Evolutionary conservation across 2,797 vertebrate species (phyloP).

Genomic region (Coregonus suidteri): DNA sequence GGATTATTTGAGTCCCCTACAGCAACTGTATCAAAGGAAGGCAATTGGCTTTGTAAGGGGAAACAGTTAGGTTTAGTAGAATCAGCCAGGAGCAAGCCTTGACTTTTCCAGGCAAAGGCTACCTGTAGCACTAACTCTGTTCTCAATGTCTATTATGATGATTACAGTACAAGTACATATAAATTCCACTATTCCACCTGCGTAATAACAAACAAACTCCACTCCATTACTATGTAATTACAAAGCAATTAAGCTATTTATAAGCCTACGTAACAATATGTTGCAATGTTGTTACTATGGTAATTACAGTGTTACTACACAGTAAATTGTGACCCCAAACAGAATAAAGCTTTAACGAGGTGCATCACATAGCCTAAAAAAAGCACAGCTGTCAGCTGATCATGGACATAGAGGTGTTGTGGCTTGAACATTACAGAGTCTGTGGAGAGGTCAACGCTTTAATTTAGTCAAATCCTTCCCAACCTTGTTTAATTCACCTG

Average conservation of each 20-base stretch:
- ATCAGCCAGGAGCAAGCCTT: constrained; percentile 33
- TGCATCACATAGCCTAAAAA: neutral
- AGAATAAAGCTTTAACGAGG: neutral
- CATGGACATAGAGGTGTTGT: neutral
- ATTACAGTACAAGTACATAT: neutral
- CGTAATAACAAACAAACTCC: neutral
- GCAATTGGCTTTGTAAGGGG: constrained; percentile 52
- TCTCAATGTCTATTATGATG: neutral
- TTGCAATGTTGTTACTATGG: neutral
- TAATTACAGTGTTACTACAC: neutral
- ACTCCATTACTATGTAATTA: too few relatives aligned
- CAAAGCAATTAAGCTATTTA: neutral
- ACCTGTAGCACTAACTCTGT: neutral
- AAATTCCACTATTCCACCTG: neutral
- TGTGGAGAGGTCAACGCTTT: constrained; percentile 19
- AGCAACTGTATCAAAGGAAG: constrained; percentile 52
- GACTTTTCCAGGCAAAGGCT: constrained; percentile 23
- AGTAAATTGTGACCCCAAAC: neutral
- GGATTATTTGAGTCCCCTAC: constrained; percentile 27
- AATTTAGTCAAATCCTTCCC: constrained; percentile 32
- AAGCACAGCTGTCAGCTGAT: constrained; percentile 17
- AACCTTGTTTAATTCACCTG: constrained; percentile 44
- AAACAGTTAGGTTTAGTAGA: constrained; percentile 20
- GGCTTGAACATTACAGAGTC: too few relatives aligned
- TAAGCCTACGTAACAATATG: neutral